phyloP scores from a whole-genome alignment of 2,797 vertebrate species.

The Cetoscarus ocellatus region DNA sequence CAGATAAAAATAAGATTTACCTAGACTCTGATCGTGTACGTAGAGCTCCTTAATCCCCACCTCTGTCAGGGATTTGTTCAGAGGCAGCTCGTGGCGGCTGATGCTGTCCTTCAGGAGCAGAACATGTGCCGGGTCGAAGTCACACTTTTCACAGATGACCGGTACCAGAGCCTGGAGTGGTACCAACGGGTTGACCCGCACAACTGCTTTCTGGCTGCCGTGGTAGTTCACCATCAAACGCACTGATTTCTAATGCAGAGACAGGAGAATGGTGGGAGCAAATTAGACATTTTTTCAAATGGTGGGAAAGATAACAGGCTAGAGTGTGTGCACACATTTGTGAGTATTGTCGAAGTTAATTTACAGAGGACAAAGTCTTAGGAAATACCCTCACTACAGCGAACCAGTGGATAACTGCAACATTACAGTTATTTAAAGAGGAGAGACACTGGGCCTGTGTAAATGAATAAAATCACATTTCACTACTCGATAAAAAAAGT shows the following conservation, averaged over 20 bases:
- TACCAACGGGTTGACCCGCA: constrained; percentile 92
- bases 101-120: constrained; percentile 89
- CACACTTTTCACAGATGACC: constrained; percentile 95
- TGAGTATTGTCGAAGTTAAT: not conserved
- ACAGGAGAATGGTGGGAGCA: constrained; percentile 10
- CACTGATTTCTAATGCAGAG: constrained; percentile 89
- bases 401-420: not conserved
- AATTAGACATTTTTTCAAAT: not conserved
- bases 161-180: constrained; percentile 90
- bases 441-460: not conserved
- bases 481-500: not conserved
- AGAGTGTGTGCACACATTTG: not conserved
- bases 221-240: constrained; percentile 96
- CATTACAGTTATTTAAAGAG: not conserved
- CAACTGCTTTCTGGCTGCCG: constrained; percentile 92
- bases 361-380: not conserved
- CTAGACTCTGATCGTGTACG: constrained; percentile 90
- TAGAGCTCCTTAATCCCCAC: constrained; percentile 95
- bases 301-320: not conserved
- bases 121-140: constrained; percentile 89
- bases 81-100: constrained; percentile 90
- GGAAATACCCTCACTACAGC: not conserved
- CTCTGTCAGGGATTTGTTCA: constrained; percentile 90
- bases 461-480: not conserved
- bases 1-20: constrained; percentile 72